Evolutionary conservation across 2,888 invertebrate genomes (phyloP), one percentile per base, ranked within the genome.

Genomic region (Taenaris catops): DNA sequence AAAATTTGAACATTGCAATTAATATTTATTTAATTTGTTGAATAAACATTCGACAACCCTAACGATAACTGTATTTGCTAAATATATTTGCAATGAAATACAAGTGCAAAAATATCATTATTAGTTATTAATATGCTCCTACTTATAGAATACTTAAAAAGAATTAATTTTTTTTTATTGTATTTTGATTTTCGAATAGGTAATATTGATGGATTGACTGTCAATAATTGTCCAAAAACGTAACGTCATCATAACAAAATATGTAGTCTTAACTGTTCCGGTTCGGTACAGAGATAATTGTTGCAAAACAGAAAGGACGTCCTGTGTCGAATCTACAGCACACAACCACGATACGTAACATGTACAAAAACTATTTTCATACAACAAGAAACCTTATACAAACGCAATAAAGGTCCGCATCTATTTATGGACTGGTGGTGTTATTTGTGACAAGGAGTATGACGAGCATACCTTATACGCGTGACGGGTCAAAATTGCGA

Each of bases 401-500:
- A 4, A 25, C 17, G 18, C 2, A 24, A 36, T 41, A 62, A 43
- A 46, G 25, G n/a, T 24, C 10, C 20, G 5, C 25, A 4, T 14
- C 12, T 9, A 27, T 25, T 25, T 16, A 23, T 19, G 10, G 5
- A 31, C 6, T 24, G 19, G 17, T 21, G 20, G 5, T 23, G 9
- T 8, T 16, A 20, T 61, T 72, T 70, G 65, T 64, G 56, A 49
- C 51, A 63, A 63, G 58, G 65, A 62, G 72, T 72, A 66, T 65
- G 57, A 50, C 52, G 67, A 63, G 61, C 67, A 73, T 74, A 75
- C 76, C 72, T 79, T 69, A 70, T 63, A 61, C 70, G 70, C 71
- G 70, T 78, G 80, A 80, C 80, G 78, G 83, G 81, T 83, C 83
- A 80, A 73, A 84, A 81, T 83, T 73, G 81, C 83, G 69, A 84